A percentile compares a stretch with the other conserved stretches of the same genome.
phyloP scores from a whole-genome alignment of 2,797 vertebrate species.

The Prionace glauca region DNA sequence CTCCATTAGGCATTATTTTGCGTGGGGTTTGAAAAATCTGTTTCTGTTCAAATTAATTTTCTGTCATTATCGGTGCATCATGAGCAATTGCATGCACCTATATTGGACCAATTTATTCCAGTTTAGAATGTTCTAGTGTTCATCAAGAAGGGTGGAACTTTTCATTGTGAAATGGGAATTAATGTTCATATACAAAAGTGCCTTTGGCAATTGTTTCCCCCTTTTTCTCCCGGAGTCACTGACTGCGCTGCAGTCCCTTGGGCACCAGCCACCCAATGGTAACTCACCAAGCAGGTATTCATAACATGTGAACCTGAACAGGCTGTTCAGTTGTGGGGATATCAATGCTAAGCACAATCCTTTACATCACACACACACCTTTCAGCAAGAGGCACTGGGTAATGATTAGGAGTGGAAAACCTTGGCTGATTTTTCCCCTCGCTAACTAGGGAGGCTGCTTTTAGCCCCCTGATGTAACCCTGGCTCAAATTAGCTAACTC shows the following conservation, averaged over 20 bases:
- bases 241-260: background rate
- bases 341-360: background rate
- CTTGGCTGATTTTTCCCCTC: slow-evolving; percentile 6
- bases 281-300: background rate
- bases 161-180: background rate
- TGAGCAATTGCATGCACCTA: background rate
- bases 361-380: background rate
- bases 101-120: background rate
- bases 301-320: background rate
- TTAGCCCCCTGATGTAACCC: background rate
- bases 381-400: slow-evolving; percentile 5
- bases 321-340: background rate
- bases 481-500: background rate
- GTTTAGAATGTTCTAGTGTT: background rate
- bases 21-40: background rate
- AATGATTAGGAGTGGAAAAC: slow-evolving; percentile 25
- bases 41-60: background rate
- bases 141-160: background rate
- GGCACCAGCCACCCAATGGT: background rate
- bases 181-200: background rate
- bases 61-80: background rate
- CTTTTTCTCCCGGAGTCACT: background rate
- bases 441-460: background rate
- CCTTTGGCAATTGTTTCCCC: background rate
- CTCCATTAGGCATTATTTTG: background rate